Evolutionary conservation across 2,113 vertebrate species (phyloP), one percentile per base, ranked within the genome.

Genomic region (Lates calcarifer): DNA sequence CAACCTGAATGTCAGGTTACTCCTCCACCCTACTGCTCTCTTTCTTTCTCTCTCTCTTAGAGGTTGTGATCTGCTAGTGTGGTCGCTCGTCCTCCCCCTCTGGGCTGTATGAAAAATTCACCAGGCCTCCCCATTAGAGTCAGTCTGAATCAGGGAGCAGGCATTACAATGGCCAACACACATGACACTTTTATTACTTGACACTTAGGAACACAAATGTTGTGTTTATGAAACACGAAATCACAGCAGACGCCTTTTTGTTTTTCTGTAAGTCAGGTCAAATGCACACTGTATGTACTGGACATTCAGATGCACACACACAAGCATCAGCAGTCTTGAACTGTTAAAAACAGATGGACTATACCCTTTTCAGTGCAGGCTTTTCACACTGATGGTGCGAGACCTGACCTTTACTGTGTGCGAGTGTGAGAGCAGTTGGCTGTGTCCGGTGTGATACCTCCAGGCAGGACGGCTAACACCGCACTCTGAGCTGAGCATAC

Each of bases 31-130:
- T 72, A 10, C 45, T 67, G 58, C 43, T 76, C 43, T 63, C 61
- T 64, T 65, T 67, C 61, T 45, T 26, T 60, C 58, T 66, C 58
- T 71, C 51, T 45, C 69, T 90, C 84, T 87, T 5, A 41, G 83
- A 89, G 83, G 77, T 77, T 88, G 76, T 89, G 85, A 83, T 91
- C 73, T 84, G 67, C 37, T 83, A 87, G 85, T 74, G 51, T 76
- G 75, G 84, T 82, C 57, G 35, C 79, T 90, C 77, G 70, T 89
- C 89, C 87, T 89, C 24, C 74, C 93, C 95, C 95, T 93, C 94
- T 93, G 91, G 95, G 95, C 90, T 85, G 92, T 81, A 95, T 95
- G 91, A 95, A 96, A 95, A 94, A 96, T 96, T 95, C 95, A 96
- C 94, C 90, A 95, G 91, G 89, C 82, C 90, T 77, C 80, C 83